Percentiles rank a stretch among this genome's conserved stretches.
phyloP scores from a whole-genome alignment of 2,888 invertebrate species.

The Acholoe squamosa region DNA sequence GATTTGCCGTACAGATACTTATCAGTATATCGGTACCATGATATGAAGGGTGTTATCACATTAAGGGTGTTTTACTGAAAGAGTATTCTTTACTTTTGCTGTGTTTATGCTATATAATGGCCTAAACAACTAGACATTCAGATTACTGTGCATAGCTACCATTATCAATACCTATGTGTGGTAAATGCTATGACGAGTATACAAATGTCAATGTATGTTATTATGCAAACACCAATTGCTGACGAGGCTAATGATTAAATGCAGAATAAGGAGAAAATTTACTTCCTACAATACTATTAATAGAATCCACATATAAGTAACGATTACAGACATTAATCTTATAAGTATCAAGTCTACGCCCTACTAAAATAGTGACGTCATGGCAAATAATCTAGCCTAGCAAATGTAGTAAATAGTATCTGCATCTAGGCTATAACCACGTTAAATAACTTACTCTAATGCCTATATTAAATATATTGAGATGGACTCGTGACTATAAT shows the following conservation, averaged over 20 bases:
- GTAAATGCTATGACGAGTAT: no score
- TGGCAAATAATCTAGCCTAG: conserved; percentile 5
- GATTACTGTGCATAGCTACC: conserved; percentile 5
- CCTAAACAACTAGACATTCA: not conserved
- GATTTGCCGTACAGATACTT: not conserved
- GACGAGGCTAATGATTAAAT: no score
- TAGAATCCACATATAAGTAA: not conserved
- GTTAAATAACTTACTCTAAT: not conserved
- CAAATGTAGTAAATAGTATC: not conserved
- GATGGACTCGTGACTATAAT: not conserved
- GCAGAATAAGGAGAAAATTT: no score
- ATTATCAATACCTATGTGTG: not conserved
- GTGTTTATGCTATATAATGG: not conserved
- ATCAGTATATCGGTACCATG: conserved; percentile 16
- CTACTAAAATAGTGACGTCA: not conserved
- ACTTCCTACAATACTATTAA: not conserved
- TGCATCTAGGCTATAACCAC: not conserved
- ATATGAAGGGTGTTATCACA: conserved; percentile 19
- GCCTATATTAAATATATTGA: not conserved
- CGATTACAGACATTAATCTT: not conserved
- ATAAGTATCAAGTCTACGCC: not conserved
- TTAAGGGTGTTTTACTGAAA: conserved; percentile 17
- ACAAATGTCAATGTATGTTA: no score
- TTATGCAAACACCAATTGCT: no score
- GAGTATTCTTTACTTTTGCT: not conserved